A percentile compares a stretch with the other conserved stretches of the same genome.
phyloP scores from a whole-genome alignment of 2,113 vertebrate species.

The Abramis brama region DNA sequence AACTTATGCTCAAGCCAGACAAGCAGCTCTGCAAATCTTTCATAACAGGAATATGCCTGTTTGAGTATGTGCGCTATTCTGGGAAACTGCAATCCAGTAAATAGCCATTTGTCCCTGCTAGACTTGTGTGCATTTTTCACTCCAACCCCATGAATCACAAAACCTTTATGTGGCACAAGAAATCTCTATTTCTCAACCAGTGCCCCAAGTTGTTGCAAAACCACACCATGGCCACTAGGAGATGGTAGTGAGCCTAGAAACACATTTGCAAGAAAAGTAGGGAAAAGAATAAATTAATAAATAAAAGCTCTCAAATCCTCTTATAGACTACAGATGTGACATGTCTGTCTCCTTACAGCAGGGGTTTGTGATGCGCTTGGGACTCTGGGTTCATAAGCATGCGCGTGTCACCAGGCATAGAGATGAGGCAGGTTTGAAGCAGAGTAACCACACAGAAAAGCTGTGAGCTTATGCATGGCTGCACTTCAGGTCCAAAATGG shows the following conservation, averaged over 20 bases:
- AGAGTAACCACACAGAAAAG: slow-evolving; percentile 4
- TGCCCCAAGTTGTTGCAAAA: slow-evolving; percentile 52
- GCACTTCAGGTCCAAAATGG: background rate
- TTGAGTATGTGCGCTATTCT: background rate
- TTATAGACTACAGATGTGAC: slow-evolving; percentile 50
- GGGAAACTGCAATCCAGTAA: slow-evolving; percentile 32
- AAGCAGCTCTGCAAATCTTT: background rate
- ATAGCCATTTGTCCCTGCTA: slow-evolving; percentile 66
- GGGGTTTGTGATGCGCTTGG: slow-evolving; percentile 53
- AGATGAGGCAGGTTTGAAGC: slow-evolving; percentile 50
- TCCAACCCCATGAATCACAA: slow-evolving; percentile 62
- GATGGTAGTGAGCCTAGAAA: slow-evolving; percentile 67
- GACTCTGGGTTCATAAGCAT: slow-evolving; percentile 19
- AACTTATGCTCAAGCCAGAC: background rate
- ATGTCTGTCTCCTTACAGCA: slow-evolving; percentile 58
- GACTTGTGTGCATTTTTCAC: slow-evolving; percentile 62
- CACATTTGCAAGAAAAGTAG: slow-evolving; percentile 1
- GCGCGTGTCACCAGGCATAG: slow-evolving; percentile 37
- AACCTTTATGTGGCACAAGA: slow-evolving; percentile 70
- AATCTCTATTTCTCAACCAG: slow-evolving; percentile 51
- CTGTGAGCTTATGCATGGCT: slow-evolving; percentile 22
- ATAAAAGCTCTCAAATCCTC: slow-evolving; percentile 62
- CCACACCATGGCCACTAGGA: slow-evolving; percentile 63
- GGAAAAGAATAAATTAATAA: slow-evolving; percentile 43
- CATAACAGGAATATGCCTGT: background rate